These are phyloP conservation scores for Teleopsis dalmanni DNA, from an alignment of 1,140 invertebrate genomes.

Conservation along the genomic window DNA sequence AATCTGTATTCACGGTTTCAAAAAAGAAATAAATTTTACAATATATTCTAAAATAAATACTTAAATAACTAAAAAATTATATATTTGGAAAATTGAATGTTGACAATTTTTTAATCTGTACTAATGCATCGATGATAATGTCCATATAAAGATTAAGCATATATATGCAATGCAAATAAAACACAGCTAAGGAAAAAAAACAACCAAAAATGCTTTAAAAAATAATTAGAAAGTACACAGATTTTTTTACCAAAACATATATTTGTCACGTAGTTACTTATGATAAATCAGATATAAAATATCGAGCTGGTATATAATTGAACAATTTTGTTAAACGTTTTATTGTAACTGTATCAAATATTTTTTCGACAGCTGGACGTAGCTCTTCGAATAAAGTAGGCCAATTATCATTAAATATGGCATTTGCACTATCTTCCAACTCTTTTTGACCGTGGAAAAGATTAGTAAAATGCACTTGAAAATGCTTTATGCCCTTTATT, in stretches of 20 bases:
- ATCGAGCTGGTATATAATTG: slow-evolving; percentile 17
- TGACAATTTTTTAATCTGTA: too few species aligned
- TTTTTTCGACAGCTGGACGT: slow-evolving; percentile 20
- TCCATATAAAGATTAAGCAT: too few species aligned
- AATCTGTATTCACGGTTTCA: too few species aligned
- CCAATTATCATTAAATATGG: slow-evolving; percentile 34
- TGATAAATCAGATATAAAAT: slow-evolving; percentile 15
- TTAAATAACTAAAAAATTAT: too few species aligned
- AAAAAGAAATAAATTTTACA: too few species aligned
- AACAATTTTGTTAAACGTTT: slow-evolving; percentile 20
- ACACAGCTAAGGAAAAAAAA: neutral
- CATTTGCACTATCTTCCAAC: slow-evolving; percentile 29
- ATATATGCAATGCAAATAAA: too few species aligned
- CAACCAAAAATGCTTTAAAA: too few species aligned
- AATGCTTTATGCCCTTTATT: slow-evolving; percentile 11
- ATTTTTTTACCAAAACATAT: neutral
- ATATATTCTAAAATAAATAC: too few species aligned
- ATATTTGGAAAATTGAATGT: too few species aligned
- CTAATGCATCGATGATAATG: too few species aligned
- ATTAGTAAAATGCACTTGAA: slow-evolving; percentile 17
- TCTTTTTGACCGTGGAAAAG: slow-evolving; percentile 26
- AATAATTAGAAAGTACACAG: neutral
- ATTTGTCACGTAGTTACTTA: neutral
- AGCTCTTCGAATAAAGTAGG: slow-evolving; percentile 24
- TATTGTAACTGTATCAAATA: slow-evolving; percentile 13